These are phyloP conservation scores for Lutraria rhynchaena DNA, from an alignment of 1,140 invertebrate species.

Conservation along the genomic window DNA sequence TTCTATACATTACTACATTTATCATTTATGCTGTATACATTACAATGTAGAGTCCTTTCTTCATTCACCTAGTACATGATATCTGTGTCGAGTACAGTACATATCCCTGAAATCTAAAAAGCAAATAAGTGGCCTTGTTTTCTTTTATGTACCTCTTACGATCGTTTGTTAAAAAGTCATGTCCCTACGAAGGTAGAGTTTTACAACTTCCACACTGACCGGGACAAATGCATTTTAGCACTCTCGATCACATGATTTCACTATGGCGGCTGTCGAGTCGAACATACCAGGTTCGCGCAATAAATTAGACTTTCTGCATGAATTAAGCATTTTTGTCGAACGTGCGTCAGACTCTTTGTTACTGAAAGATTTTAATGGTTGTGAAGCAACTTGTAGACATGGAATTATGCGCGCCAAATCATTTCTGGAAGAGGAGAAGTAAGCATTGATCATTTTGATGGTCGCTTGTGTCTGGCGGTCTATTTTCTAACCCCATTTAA, in stretches of 20 bases:
- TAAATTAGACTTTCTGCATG: slow-evolving; percentile 16
- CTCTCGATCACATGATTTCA: slow-evolving; percentile 51
- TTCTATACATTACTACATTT: too few relatives aligned
- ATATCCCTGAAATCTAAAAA: neutral
- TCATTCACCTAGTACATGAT: neutral
- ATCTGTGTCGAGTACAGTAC: neutral
- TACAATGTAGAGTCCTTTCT: neutral
- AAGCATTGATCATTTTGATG: neutral
- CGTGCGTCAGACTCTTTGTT: slow-evolving; percentile 25
- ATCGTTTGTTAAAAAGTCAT: neutral
- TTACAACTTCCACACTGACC: neutral
- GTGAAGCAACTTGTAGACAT: slow-evolving; percentile 1
- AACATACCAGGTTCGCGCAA: neutral
- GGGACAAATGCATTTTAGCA: too few relatives aligned
- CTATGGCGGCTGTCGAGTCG: slow-evolving; percentile 32
- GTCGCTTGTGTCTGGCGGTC: neutral
- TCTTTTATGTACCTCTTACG: neutral
- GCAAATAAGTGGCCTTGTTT: neutral
- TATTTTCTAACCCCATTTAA: neutral
- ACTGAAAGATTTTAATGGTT: slow-evolving; percentile 34
- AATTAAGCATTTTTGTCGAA: slow-evolving; percentile 28
- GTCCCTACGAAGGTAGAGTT: neutral
- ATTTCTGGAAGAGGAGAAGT: slow-evolving; percentile 34
- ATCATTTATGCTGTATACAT: too few relatives aligned
- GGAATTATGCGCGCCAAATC: slow-evolving; percentile 29